Evolutionary conservation across 1,140 invertebrate species (phyloP).

Genomic region (Spodoptera frugiperda): DNA sequence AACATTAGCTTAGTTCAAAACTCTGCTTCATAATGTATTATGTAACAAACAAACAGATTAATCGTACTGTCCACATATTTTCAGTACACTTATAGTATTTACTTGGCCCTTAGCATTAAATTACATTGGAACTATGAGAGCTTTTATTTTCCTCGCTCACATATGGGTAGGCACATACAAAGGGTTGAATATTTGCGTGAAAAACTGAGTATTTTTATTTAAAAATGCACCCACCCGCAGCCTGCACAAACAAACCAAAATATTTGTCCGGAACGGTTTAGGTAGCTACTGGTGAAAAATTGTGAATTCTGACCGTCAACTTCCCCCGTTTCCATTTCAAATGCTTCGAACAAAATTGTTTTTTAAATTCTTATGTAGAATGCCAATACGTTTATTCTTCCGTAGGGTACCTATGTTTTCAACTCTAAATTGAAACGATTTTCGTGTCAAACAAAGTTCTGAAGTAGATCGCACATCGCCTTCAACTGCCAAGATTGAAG

Average conservation of each 20-base stretch:
- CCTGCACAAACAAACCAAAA: constrained; percentile 33
- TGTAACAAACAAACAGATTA: constrained; percentile 16
- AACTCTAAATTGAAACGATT: constrained; percentile 44
- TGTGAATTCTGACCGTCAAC: constrained; percentile 7
- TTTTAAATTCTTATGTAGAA: background rate
- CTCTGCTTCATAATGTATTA: constrained; percentile 7
- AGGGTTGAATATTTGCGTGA: background rate
- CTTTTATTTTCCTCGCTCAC: constrained; percentile 23
- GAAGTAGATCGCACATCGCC: constrained; percentile 39
- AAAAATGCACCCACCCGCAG: constrained; percentile 16
- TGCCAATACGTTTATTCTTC: background rate
- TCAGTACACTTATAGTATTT: background rate
- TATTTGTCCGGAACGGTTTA: constrained; percentile 13
- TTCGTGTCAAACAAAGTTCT: constrained; percentile 46
- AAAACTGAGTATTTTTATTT: constrained; percentile 19
- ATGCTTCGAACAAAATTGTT: constrained; percentile 7
- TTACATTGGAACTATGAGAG: constrained; percentile 8
- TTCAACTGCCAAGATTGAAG: constrained; percentile 11
- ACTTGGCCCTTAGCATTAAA: background rate
- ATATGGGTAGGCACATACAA: constrained; percentile 28
- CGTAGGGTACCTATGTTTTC: background rate
- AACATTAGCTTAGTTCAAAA: constrained; percentile 23
- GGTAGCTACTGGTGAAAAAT: constrained; percentile 13
- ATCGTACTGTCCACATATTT: constrained; percentile 1
- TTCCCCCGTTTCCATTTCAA: constrained; percentile 4